Conservation (phyloP, 1,140 invertebrate genomes). For the Cydia strobilella region DNA sequence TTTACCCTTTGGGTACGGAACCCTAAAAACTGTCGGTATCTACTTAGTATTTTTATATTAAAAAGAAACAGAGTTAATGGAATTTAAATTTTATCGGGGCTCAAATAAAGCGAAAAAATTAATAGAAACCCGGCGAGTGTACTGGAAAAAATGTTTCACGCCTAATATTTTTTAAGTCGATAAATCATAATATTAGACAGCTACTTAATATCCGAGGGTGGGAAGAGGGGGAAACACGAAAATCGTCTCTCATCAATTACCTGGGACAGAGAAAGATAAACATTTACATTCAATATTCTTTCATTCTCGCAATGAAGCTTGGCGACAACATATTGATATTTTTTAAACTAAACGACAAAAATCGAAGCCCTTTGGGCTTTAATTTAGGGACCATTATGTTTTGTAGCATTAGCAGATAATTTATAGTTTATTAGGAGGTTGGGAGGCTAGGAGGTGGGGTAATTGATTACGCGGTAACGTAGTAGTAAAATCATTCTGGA, state of each 20-base stretch:
- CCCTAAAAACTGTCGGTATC: not conserved
- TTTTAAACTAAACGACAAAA: too few relatives aligned
- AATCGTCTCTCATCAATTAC: slow-evolving; percentile 53
- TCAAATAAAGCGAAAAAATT: slow-evolving; percentile 20
- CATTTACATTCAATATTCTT: slow-evolving; percentile 32
- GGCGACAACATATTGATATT: slow-evolving; percentile 10
- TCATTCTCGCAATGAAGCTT: not conserved
- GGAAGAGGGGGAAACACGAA: slow-evolving; percentile 44
- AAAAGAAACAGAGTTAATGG: not conserved
- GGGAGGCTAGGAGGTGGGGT: not conserved
- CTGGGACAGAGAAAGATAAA: slow-evolving; percentile 34
- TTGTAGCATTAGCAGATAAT: too few relatives aligned
- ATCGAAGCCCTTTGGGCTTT: too few relatives aligned
- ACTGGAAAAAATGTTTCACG: slow-evolving; percentile 40
- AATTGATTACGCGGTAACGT: not conserved
- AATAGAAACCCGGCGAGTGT: slow-evolving; percentile 13
- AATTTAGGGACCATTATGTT: too few relatives aligned
- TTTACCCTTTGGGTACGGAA: too few relatives aligned
- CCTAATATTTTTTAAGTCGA: slow-evolving; percentile 50
- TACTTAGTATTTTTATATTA: not conserved
- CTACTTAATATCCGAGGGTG: slow-evolving; percentile 42
- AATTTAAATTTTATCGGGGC: slow-evolving; percentile 3
- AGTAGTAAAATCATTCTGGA: not conserved
- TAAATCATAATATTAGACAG: slow-evolving; percentile 59
- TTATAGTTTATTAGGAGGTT: too few relatives aligned